phyloP scores from a whole-genome alignment of 2,797 vertebrate genomes.

The Melanotaenia pygmaea region DNA sequence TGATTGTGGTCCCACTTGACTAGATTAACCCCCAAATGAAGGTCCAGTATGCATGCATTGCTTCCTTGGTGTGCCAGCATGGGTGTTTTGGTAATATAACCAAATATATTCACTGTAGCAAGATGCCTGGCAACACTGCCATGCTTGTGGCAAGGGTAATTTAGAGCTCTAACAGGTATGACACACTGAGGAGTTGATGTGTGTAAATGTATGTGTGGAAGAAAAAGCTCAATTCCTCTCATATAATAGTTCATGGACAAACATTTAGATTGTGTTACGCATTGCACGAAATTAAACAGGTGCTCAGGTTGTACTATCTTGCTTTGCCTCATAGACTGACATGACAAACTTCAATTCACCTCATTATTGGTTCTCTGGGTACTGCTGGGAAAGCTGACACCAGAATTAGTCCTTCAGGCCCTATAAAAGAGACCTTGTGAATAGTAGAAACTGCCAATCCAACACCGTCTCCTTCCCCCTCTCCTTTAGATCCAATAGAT shows the following conservation, averaged over 20 bases:
- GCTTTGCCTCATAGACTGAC: slow-evolving; percentile 32
- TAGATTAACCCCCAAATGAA: slow-evolving; percentile 35
- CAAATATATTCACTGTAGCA: slow-evolving; percentile 77
- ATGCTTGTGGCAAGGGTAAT: slow-evolving; percentile 76
- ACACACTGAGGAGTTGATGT: slow-evolving; percentile 57
- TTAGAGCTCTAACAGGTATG: slow-evolving; percentile 84
- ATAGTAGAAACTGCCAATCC: slow-evolving; percentile 62
- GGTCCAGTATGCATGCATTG: slow-evolving; percentile 38
- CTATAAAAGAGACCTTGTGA: slow-evolving; percentile 63
- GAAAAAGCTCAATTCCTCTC: slow-evolving; percentile 60
- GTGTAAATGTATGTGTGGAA: slow-evolving; percentile 38
- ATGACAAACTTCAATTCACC: slow-evolving; percentile 26
- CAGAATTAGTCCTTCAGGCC: slow-evolving; percentile 62
- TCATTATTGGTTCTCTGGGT: slow-evolving; percentile 31
- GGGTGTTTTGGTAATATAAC: slow-evolving; percentile 73
- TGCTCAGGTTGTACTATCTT: slow-evolving; percentile 27
- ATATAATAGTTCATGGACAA: slow-evolving; percentile 46
- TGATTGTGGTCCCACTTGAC: slow-evolving; percentile 49
- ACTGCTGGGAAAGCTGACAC: slow-evolving; percentile 43
- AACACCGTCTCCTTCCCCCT: slow-evolving; percentile 30
- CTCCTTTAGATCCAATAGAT: slow-evolving; percentile 78
- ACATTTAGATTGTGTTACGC: slow-evolving; percentile 58
- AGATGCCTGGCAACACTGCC: slow-evolving; percentile 71
- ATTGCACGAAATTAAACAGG: slow-evolving; percentile 30
- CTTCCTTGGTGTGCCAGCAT: slow-evolving; percentile 43